Evolutionary conservation across 2,797 vertebrate species (phyloP).

Genomic region (Dallia pectoralis): DNA sequence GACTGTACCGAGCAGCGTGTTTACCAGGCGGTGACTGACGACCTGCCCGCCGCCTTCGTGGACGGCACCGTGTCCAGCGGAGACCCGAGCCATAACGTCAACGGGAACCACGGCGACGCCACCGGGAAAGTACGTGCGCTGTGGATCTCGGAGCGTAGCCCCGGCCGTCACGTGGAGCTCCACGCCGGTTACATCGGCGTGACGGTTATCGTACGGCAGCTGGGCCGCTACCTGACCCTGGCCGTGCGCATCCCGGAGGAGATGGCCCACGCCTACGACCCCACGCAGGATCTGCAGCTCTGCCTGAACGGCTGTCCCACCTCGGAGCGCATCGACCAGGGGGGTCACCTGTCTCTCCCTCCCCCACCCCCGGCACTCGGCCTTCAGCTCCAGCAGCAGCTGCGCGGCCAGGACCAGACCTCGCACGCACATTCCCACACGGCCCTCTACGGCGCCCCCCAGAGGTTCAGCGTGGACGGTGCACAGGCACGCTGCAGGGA

Average conservation of each 20-base stretch:
- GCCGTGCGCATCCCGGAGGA: conserved; percentile 90
- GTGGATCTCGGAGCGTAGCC: conserved; percentile 83
- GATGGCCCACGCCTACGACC: conserved; percentile 85
- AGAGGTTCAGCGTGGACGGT: conserved; percentile 79
- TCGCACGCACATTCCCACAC: conserved; percentile 55
- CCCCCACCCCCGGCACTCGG: conserved; percentile 69
- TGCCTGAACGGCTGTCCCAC: conserved; percentile 91
- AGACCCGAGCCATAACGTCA: conserved; percentile 69
- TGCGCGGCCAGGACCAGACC: conserved; percentile 51
- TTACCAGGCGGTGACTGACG: conserved; percentile 92
- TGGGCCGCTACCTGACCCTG: conserved; percentile 91
- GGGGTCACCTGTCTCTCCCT: conserved; percentile 69
- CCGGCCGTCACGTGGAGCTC: conserved; percentile 86
- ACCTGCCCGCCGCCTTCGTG: conserved; percentile 92
- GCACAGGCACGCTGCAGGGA: conserved; percentile 85
- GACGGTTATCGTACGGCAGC: conserved; percentile 88
- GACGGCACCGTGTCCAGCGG: conserved; percentile 90
- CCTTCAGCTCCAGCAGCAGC: conserved; percentile 67
- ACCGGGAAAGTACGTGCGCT: conserved; percentile 81
- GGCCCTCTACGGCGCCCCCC: conserved; percentile 45
- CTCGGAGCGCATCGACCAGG: conserved; percentile 86
- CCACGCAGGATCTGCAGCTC: conserved; percentile 94
- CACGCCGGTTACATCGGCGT: conserved; percentile 91
- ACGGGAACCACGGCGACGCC: conserved; percentile 70
- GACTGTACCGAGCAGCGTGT: conserved; percentile 95